Evolutionary conservation across 2,888 invertebrate genomes (phyloP).

Genomic region (Ophion obscuratus): DNA sequence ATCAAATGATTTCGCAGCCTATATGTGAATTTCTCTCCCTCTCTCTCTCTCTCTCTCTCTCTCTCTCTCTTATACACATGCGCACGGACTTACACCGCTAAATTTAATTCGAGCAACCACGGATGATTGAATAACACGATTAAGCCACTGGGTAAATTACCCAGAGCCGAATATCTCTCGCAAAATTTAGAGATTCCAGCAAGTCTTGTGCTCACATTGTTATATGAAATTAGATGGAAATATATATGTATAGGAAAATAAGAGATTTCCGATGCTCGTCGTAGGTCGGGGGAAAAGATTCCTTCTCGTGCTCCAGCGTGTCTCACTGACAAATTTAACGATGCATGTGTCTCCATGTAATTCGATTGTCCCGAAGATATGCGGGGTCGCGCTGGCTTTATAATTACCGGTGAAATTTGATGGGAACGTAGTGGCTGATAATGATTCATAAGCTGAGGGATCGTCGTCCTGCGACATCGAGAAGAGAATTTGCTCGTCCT

Average conservation of each 20-base stretch:
- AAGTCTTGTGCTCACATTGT: conserved; percentile 5
- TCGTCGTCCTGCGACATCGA: conserved; percentile 34
- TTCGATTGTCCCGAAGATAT: conserved; percentile 41
- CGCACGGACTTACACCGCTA: background rate
- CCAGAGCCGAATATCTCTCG: conserved; percentile 2
- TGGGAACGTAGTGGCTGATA: conserved; percentile 38
- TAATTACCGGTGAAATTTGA: conserved; percentile 52
- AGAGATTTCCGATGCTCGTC: conserved; percentile 48
- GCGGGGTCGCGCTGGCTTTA: conserved; percentile 9
- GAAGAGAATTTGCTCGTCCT: background rate
- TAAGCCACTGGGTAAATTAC: conserved; percentile 36
- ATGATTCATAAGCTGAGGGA: conserved; percentile 59
- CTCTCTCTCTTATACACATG: background rate
- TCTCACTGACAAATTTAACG: background rate
- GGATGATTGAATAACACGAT: conserved; percentile 54
- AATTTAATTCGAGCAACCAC: conserved; percentile 28
- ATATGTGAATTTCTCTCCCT: background rate
- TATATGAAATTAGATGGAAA: background rate
- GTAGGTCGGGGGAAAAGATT: conserved; percentile 56
- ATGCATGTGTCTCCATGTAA: conserved; percentile 43
- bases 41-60: background rate
- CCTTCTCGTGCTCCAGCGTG: background rate
- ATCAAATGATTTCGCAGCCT: conserved; percentile 12
- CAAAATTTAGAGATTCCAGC: conserved; percentile 36
- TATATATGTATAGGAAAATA: background rate